phyloP scores from a whole-genome alignment of 1,140 invertebrate species.

The Cephus cinctus region DNA sequence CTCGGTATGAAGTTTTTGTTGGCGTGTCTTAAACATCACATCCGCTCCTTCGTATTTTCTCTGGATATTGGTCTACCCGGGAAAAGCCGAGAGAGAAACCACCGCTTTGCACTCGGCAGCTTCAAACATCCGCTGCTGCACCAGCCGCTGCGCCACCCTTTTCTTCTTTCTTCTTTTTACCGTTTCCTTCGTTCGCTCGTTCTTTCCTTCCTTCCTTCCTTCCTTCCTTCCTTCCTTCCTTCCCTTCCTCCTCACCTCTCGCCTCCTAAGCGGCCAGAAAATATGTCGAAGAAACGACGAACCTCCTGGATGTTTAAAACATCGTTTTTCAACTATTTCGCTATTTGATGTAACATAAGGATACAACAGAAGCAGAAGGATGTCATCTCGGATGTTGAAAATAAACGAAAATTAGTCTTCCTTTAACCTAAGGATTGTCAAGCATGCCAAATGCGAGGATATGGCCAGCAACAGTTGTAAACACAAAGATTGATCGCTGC shows the following conservation, averaged over 20 bases:
- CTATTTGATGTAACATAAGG: no score
- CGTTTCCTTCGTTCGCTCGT: neutral
- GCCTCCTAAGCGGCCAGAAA: neutral
- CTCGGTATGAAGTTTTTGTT: slow-evolving; percentile 34
- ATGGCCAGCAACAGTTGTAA: no score
- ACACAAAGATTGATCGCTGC: no score
- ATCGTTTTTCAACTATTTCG: slow-evolving; percentile 1
- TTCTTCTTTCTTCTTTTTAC: neutral
- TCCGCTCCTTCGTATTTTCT: slow-evolving; percentile 23
- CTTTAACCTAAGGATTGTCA: no score
- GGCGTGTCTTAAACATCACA: slow-evolving; percentile 42
- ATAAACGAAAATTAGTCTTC: no score
- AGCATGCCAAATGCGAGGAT: no score
- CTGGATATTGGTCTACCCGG: slow-evolving; percentile 6
- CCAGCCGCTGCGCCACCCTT: slow-evolving; percentile 31
- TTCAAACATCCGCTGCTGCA: slow-evolving; percentile 40
- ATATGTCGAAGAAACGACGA: neutral
- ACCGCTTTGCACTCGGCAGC: slow-evolving; percentile 28
- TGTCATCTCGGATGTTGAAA: no score
- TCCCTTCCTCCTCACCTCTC: slow-evolving; percentile 14
- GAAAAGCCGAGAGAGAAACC: slow-evolving; percentile 25
- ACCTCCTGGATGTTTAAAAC: neutral
- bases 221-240: slow-evolving; percentile 10
- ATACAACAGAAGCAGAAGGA: no score
- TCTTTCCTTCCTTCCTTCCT: slow-evolving; percentile 4